A percentile compares a stretch with the other conserved stretches of the same genome.
Conservation (phyloP, 2,797 vertebrate species). For the Betta splendens region DNA sequence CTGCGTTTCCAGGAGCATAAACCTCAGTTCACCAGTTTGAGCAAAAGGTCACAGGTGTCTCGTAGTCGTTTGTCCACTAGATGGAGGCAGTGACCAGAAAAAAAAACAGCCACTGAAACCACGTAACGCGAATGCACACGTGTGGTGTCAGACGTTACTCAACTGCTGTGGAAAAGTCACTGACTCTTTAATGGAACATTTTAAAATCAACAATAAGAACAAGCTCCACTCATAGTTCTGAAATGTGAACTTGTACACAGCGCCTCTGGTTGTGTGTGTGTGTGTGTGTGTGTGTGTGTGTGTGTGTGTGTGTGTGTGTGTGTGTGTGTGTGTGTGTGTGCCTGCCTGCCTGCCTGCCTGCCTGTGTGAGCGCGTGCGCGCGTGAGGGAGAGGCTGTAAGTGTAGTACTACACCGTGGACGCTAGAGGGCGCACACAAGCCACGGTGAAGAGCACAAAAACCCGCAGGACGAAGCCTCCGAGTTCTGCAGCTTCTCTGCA, state of each 20-base stretch:
- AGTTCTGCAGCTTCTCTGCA: conserved; percentile 2
- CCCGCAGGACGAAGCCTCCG: not conserved
- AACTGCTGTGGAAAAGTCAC: not conserved
- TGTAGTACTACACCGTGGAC: conserved; percentile 20
- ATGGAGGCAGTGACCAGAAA: conserved; percentile 50
- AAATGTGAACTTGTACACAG: no score
- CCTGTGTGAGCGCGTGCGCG: no score
- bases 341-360: no score
- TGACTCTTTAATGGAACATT: not conserved
- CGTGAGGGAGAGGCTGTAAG: not conserved
- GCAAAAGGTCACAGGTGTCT: no score
- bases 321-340: no score
- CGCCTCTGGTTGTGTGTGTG: no score
- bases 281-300: no score
- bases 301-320: no score
- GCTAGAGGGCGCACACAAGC: conserved; percentile 49
- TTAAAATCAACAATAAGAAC: no score
- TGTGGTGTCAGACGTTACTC: not conserved
- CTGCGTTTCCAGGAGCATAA: no score
- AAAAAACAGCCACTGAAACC: not conserved
- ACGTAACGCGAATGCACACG: not conserved
- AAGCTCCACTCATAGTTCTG: no score
- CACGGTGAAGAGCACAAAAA: not conserved
- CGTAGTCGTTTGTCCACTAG: conserved; percentile 50
- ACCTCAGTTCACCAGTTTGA: no score